phyloP scores from a whole-genome alignment of 2,797 vertebrate species.

The Hydrocynus forskahlii region DNA sequence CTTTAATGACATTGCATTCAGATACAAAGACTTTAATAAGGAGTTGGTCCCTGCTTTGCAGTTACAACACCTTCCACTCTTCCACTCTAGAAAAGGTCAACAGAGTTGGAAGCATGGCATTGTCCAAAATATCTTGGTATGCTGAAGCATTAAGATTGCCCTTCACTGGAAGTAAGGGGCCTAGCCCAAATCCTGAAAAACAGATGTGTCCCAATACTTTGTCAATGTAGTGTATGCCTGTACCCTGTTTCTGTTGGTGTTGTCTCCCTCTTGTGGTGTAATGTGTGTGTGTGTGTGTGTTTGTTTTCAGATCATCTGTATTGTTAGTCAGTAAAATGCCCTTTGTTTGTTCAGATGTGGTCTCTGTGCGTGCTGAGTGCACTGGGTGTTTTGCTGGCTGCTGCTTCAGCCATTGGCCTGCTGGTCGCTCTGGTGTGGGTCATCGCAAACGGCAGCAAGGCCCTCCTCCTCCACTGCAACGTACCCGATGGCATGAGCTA shows the following conservation, averaged over 20 bases:
- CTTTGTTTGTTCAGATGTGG: conserved; percentile 76
- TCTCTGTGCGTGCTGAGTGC: conserved; percentile 76
- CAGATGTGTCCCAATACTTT: no score
- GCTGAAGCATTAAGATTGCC: no score
- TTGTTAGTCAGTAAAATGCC: not conserved
- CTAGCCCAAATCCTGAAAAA: no score
- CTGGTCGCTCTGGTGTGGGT: conserved; percentile 77
- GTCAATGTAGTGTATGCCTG: no score
- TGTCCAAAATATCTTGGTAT: no score
- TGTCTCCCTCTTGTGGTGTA: conserved; percentile 26
- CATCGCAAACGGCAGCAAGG: conserved; percentile 77
- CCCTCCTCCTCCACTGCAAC: conserved; percentile 82
- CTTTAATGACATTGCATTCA: no score
- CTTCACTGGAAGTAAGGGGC: no score
- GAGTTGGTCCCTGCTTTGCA: no score
- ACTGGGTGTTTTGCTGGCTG: conserved; percentile 75
- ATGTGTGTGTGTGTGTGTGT: not conserved
- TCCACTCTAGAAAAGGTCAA: no score
- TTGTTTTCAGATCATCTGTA: not conserved
- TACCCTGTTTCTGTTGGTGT: not conserved
- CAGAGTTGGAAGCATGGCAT: no score
- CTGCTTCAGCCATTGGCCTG: conserved; percentile 81
- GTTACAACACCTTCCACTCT: no score
- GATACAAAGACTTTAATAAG: no score
- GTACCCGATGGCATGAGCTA: conserved; percentile 65